Evolutionary conservation across 1,140 invertebrate species (phyloP).

Genomic region (Bathynomus jamesi): DNA sequence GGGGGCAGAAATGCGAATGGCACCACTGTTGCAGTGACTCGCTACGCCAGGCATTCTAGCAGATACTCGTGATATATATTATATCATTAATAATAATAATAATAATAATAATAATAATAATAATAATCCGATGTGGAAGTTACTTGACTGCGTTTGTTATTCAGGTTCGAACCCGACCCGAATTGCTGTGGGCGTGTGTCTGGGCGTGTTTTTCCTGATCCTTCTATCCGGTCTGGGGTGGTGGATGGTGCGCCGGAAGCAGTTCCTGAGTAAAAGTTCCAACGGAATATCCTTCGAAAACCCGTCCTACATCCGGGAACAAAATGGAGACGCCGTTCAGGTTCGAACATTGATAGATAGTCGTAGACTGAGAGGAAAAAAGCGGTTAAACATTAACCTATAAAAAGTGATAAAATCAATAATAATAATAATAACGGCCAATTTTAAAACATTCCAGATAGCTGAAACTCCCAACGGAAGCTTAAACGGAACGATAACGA

Average conservation of each 20-base stretch:
- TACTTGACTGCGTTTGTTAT: constrained; percentile 9
- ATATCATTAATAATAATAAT: no score
- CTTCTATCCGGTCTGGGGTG: constrained; percentile 49
- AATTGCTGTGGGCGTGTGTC: constrained; percentile 36
- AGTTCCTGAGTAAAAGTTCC: constrained; percentile 42
- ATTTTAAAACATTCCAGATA: constrained; percentile 5
- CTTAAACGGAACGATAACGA: constrained; percentile 12
- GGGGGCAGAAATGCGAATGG: no score
- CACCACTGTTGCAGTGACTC: no score
- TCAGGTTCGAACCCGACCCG: constrained; percentile 42
- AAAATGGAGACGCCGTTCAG: constrained; percentile 38
- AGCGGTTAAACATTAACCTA: not conserved
- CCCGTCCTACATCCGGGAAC: constrained; percentile 65
- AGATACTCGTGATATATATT: no score
- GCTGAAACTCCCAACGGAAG: constrained; percentile 18
- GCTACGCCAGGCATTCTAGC: no score
- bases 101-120: no score
- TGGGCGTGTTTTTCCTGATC: constrained; percentile 35
- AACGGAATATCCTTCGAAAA: constrained; percentile 73
- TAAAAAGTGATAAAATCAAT: not conserved
- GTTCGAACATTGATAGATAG: constrained; percentile 19
- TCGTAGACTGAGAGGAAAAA: not conserved
- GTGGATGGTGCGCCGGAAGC: constrained; percentile 57
- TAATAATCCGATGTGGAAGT: no score
- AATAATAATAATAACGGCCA: not conserved